A percentile compares a stretch with the other conserved stretches of the same genome.
These are phyloP conservation scores for Trematomus loennbergii DNA, from an alignment of 2,113 vertebrate genomes.

Conservation along the genomic window DNA sequence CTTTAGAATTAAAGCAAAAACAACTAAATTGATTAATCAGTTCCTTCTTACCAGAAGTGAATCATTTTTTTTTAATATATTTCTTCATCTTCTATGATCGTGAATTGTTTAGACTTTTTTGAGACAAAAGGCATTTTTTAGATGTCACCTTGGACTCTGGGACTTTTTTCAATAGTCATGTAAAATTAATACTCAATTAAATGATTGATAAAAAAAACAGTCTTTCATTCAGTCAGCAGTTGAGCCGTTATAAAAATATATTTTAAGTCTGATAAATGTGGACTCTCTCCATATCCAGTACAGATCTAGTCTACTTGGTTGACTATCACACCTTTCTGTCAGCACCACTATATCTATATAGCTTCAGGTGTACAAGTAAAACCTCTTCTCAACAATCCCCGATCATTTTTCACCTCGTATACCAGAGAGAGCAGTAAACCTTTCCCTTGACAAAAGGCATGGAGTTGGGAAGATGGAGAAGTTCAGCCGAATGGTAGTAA, in stretches of 20 bases:
- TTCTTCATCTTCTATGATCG: not conserved
- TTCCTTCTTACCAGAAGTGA: not conserved
- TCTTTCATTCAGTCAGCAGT: not conserved
- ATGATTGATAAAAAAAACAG: not conserved
- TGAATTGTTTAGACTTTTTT: not conserved
- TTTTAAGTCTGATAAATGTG: not conserved
- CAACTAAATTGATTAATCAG: not conserved
- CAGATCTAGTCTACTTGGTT: constrained; percentile 82
- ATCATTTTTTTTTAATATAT: not conserved
- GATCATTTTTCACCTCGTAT: constrained; percentile 57
- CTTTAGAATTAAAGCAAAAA: not conserved
- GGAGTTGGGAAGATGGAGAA: constrained; percentile 66
- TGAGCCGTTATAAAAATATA: not conserved
- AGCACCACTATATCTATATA: constrained; percentile 82
- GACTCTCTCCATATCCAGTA: constrained; percentile 5
- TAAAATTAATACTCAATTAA: not conserved
- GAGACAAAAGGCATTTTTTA: not conserved
- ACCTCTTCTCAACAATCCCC: constrained; percentile 5
- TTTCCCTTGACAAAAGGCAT: constrained; percentile 56
- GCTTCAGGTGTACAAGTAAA: constrained; percentile 89
- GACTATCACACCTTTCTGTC: constrained; percentile 28
- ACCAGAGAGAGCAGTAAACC: constrained; percentile 51
- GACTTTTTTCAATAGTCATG: not conserved
- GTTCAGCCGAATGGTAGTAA: constrained; percentile 70
- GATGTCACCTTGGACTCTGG: not conserved